phyloP scores from a whole-genome alignment of 2,888 invertebrate genomes.

The Eupithecia pulchellata region DNA sequence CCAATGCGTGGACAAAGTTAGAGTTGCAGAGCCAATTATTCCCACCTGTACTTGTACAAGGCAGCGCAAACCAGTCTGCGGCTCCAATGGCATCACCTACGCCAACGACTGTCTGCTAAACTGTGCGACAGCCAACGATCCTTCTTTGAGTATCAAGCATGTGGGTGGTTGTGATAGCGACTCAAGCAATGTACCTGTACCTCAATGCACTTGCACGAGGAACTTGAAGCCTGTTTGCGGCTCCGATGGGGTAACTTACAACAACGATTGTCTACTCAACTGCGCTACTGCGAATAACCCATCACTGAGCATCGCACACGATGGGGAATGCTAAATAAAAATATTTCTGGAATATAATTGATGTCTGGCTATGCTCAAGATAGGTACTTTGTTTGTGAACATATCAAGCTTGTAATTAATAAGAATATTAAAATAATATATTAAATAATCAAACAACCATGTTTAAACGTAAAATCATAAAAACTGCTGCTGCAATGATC shows the following conservation, averaged over 20 bases:
- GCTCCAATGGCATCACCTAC: constrained; percentile 87
- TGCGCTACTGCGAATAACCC: constrained; percentile 57
- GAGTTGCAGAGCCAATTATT: not conserved
- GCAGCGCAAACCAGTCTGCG: constrained; percentile 45
- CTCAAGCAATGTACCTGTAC: constrained; percentile 5
- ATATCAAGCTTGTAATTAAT: too few species aligned
- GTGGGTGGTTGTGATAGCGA: constrained; percentile 39
- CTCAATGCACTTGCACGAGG: constrained; percentile 40
- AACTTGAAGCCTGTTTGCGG: constrained; percentile 59
- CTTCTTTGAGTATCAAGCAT: constrained; percentile 38
- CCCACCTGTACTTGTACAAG: constrained; percentile 19
- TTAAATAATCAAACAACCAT: too few species aligned
- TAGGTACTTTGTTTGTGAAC: not conserved
- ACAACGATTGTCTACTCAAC: constrained; percentile 87
- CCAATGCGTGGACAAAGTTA: constrained; percentile 7
- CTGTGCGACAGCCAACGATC: constrained; percentile 38
- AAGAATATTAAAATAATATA: too few species aligned
- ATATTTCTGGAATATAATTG: not conserved
- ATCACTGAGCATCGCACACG: not conserved
- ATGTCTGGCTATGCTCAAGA: not conserved
- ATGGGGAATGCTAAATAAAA: not conserved
- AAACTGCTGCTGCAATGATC: not conserved
- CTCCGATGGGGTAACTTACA: constrained; percentile 82
- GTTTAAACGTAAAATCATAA: too few species aligned
- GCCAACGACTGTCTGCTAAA: constrained; percentile 84